Evolutionary conservation across 2,888 invertebrate species (phyloP).

Genomic region (Sinodicranocentrus sp.): DNA sequence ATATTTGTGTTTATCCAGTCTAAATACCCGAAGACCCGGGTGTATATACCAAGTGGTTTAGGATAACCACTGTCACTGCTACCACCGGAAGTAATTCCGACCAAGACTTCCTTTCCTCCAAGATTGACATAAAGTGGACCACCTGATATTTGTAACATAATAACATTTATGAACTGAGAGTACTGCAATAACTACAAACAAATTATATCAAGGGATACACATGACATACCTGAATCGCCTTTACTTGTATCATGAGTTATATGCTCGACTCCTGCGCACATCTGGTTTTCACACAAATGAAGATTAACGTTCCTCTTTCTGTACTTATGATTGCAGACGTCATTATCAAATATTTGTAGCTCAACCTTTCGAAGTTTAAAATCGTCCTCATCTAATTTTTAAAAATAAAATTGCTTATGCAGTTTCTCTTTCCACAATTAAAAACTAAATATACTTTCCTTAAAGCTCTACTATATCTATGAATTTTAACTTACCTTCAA

Average conservation of each 20-base stretch:
- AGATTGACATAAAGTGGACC: slow-evolving; percentile 91
- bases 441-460: too few relatives aligned
- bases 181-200: too few relatives aligned
- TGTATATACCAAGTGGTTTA: slow-evolving; percentile 81
- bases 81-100: slow-evolving; percentile 95
- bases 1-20: slow-evolving; percentile 49
- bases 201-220: too few relatives aligned
- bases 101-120: slow-evolving; percentile 87
- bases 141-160: slow-evolving; percentile 82
- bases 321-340: slow-evolving; percentile 35
- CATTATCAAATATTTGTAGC: slow-evolving; percentile 32
- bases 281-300: not conserved
- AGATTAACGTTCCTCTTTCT: not conserved
- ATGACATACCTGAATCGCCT: slow-evolving; percentile 41
- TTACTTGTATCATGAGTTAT: slow-evolving; percentile 35
- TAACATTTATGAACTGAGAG: too few relatives aligned
- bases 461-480: too few relatives aligned
- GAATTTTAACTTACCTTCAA: too few relatives aligned
- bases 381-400: slow-evolving; percentile 6
- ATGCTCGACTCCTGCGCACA: slow-evolving; percentile 48
- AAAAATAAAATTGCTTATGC: too few relatives aligned
- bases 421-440: too few relatives aligned
- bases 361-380: slow-evolving; percentile 35
- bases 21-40: slow-evolving; percentile 48
- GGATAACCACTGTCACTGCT: slow-evolving; percentile 83